These are phyloP conservation scores for Lates calcarifer DNA, from an alignment of 2,113 vertebrate genomes.

Conservation along the genomic window DNA sequence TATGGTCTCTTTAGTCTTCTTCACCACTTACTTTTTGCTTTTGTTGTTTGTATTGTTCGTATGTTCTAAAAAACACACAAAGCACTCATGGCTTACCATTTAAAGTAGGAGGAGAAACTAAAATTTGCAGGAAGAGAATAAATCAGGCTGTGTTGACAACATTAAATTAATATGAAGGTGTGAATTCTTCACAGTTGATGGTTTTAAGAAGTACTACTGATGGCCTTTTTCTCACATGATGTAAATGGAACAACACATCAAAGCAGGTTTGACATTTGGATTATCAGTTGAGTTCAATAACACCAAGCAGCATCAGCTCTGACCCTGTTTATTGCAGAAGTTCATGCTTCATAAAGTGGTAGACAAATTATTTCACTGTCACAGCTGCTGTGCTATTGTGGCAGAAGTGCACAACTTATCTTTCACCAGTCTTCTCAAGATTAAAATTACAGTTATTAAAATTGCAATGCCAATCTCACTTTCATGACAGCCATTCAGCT, in stretches of 20 bases:
- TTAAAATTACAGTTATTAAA: no score
- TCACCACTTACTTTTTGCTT: background rate
- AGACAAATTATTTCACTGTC: slow-evolving; percentile 29
- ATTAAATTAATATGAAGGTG: slow-evolving; percentile 36
- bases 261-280: slow-evolving; percentile 18
- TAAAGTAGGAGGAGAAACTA: slow-evolving; percentile 33
- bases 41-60: background rate
- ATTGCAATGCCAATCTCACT: slow-evolving; percentile 45
- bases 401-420: slow-evolving; percentile 17
- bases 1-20: background rate
- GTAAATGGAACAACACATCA: slow-evolving; percentile 1
- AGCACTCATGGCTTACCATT: slow-evolving; percentile 28
- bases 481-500: slow-evolving; percentile 15
- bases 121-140: slow-evolving; percentile 39
- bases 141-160: slow-evolving; percentile 29
- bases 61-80: background rate
- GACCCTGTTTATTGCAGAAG: slow-evolving; percentile 28
- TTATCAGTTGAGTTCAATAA: slow-evolving; percentile 16
- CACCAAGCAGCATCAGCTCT: background rate
- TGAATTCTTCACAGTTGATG: slow-evolving; percentile 25
- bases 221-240: slow-evolving; percentile 10
- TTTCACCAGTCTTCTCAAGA: slow-evolving; percentile 13
- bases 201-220: slow-evolving; percentile 33
- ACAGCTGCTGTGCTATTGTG: slow-evolving; percentile 8
- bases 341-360: slow-evolving; percentile 15